Conservation (phyloP, 2,888 invertebrate genomes). For the Axea sp. region DNA sequence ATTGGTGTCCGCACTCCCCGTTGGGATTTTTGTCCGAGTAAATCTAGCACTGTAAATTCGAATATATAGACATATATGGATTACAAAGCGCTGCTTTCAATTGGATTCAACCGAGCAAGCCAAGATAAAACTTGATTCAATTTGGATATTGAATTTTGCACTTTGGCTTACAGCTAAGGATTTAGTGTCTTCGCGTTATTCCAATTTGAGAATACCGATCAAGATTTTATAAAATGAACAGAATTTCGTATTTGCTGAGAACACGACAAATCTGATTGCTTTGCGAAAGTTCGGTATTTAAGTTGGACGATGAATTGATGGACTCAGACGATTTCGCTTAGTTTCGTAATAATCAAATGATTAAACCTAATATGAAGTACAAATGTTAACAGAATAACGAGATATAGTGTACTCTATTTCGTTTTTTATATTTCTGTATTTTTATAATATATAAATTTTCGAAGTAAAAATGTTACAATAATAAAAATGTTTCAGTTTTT, state of each 20-base stretch:
- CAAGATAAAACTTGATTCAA: slow-evolving; percentile 61
- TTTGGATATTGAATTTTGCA: slow-evolving; percentile 60
- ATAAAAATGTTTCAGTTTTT: no score
- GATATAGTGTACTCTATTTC: no score
- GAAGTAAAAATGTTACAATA: no score
- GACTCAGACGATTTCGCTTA: slow-evolving; percentile 4
- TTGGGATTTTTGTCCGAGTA: slow-evolving; percentile 50
- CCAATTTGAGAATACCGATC: slow-evolving; percentile 46
- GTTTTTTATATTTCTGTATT: no score
- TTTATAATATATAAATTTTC: no score
- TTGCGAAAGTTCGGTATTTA: slow-evolving; percentile 20
- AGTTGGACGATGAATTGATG: slow-evolving; percentile 1
- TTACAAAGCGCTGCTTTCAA: slow-evolving; percentile 59
- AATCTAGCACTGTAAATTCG: slow-evolving; percentile 56
- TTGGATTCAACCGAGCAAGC: slow-evolving; percentile 56
- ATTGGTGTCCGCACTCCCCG: slow-evolving; percentile 58
- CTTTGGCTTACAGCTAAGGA: slow-evolving; percentile 56
- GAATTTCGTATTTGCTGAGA: slow-evolving; percentile 46
- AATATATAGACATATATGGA: slow-evolving; percentile 59
- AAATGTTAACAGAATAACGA: no score
- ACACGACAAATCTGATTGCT: slow-evolving; percentile 35
- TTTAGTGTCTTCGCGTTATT: slow-evolving; percentile 53
- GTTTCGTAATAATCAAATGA: neutral
- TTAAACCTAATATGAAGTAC: no score
- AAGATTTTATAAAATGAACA: slow-evolving; percentile 48